These are phyloP conservation scores for Phrynocephalus guinanensis DNA, from an alignment of 2,797 vertebrate genomes.

Conservation along the genomic window DNA sequence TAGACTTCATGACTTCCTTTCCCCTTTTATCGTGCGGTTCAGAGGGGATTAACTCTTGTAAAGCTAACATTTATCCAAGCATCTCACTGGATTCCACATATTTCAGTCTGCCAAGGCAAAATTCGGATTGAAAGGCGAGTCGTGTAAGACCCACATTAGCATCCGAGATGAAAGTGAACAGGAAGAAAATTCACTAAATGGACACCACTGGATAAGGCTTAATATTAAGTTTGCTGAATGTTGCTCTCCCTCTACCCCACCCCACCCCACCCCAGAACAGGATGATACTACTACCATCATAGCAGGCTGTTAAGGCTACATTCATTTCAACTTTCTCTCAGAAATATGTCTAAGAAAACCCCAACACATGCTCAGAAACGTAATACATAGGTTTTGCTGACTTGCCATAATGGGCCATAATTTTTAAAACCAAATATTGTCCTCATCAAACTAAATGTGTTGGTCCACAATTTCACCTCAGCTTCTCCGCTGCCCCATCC, in stretches of 20 bases:
- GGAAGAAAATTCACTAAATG: constrained; percentile 56
- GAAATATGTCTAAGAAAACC: constrained; percentile 1
- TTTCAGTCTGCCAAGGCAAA: constrained; percentile 48
- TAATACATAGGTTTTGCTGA: neutral
- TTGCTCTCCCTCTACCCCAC: neutral
- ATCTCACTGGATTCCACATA: constrained; percentile 60
- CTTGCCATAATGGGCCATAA: neutral
- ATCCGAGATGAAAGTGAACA: constrained; percentile 57
- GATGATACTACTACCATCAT: neutral
- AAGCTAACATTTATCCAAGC: constrained; percentile 70
- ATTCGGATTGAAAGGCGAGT: constrained; percentile 54
- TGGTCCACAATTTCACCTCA: neutral
- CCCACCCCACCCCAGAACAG: constrained; percentile 30
- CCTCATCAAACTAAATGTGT: neutral
- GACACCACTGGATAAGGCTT: constrained; percentile 54
- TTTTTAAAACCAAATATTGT: neutral
- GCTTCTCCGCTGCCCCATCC: no score
- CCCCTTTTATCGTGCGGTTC: constrained; percentile 63
- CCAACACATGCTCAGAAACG: fast-evolving
- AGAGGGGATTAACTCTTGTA: constrained; percentile 73
- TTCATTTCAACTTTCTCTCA: constrained; percentile 17
- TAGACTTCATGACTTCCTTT: constrained; percentile 54
- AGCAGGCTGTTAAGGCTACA: constrained; percentile 30
- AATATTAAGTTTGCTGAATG: constrained; percentile 36
- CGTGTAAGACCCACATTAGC: constrained; percentile 49